A percentile compares a stretch with the other conserved stretches of the same genome.
Conservation (phyloP, 2,888 invertebrate species). For the Leptopilina syphax region DNA sequence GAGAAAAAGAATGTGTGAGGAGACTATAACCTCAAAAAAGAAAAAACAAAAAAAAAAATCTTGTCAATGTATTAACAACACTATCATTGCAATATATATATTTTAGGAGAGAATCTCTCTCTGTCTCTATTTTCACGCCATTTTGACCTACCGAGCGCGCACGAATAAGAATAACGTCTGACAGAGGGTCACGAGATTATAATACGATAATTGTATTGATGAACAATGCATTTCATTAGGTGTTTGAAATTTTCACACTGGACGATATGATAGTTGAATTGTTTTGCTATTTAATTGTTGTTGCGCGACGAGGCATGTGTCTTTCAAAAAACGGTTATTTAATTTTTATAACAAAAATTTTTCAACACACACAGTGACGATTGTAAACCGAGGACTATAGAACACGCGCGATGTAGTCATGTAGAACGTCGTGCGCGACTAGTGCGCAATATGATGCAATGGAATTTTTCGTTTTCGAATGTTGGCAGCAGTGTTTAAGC, state of each 20-base stretch:
- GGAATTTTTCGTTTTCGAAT: constrained; percentile 44
- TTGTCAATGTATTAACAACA: too few species aligned
- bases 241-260: background rate
- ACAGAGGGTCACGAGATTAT: constrained; percentile 59
- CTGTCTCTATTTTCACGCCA: constrained; percentile 63
- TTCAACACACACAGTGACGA: too few species aligned
- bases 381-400: too few species aligned
- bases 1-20: constrained; percentile 15
- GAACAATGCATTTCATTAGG: background rate
- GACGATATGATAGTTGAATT: background rate
- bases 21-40: constrained; percentile 66
- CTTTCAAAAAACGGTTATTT: constrained; percentile 44
- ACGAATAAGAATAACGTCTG: constrained; percentile 60
- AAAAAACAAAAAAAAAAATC: too few species aligned
- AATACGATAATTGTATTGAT: background rate
- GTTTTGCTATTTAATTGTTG: constrained; percentile 45
- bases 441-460: constrained; percentile 73
- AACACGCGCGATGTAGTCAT: background rate
- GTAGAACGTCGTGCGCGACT: constrained; percentile 46
- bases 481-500: constrained; percentile 60
- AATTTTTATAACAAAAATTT: too few species aligned
- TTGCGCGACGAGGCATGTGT: constrained; percentile 60
- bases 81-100: too few species aligned
- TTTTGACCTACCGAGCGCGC: constrained; percentile 69
- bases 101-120: too few species aligned